These are phyloP conservation scores for Crambe crambe DNA, from an alignment of 37 sponge, comb jelly and placozoan genomes.

Conservation along the genomic window DNA sequence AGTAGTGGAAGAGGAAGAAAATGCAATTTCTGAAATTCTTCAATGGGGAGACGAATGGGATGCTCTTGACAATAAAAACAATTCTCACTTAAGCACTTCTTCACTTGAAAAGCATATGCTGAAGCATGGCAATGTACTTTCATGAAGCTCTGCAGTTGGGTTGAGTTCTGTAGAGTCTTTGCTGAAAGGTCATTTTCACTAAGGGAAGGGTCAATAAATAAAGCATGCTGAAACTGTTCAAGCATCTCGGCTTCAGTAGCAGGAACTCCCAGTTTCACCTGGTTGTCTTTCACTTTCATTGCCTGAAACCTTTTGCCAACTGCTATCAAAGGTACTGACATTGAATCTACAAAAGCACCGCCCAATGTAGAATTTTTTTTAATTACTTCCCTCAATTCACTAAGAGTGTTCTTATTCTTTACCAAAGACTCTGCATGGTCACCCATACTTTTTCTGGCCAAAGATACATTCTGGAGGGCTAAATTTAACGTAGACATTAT, in stretches of 20 bases:
- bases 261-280: conserved; percentile 3
- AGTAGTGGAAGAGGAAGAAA: no score
- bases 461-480: no score
- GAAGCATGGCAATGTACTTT: no score
- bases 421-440: neutral
- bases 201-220: conserved; percentile 12
- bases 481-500: no score
- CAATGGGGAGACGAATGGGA: no score
- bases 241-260: neutral
- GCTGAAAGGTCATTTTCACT: no score
- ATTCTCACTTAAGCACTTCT: no score
- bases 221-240: conserved; percentile 32
- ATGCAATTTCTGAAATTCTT: no score
- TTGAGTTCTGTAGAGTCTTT: no score
- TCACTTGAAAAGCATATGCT: no score
- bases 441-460: conserved; percentile 2
- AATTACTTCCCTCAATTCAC: conserved; percentile 20
- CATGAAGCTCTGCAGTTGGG: no score
- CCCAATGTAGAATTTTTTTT: conserved; percentile 9
- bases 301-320: conserved; percentile 18
- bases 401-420: conserved; percentile 5
- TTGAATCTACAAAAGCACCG: conserved; percentile 18
- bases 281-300: conserved; percentile 24
- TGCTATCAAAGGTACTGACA: conserved; percentile 18
- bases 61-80: no score